These are phyloP conservation scores for Eucidaris tribuloides DNA, from an alignment of 35 echinoderm and acorn worm species.

Conservation along the genomic window DNA sequence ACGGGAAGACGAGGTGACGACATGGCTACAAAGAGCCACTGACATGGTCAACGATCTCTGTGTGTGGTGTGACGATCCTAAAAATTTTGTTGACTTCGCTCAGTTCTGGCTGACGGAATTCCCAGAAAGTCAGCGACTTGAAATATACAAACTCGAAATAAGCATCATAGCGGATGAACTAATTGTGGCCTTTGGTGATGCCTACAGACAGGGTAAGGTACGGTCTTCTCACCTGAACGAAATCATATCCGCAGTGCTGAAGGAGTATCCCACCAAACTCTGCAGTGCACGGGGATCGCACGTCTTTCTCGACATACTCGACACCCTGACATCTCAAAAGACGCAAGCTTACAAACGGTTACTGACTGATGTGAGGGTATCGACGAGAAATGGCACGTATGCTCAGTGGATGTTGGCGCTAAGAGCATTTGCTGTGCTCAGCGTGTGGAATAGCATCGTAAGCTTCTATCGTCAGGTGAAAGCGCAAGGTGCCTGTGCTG, in stretches of 20 bases:
- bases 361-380: constrained; percentile 72
- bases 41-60: constrained; percentile 63
- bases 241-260: constrained; percentile 57
- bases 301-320: constrained; percentile 83
- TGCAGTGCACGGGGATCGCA: constrained; percentile 64
- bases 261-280: constrained; percentile 76
- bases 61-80: constrained; percentile 54
- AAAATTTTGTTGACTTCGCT: constrained; percentile 91
- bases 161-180: constrained; percentile 82
- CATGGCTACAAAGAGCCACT: constrained; percentile 70
- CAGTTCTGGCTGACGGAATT: constrained; percentile 91
- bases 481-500: not conserved
- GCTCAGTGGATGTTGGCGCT: constrained; percentile 81
- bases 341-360: constrained; percentile 74
- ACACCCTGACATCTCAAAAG: constrained; percentile 83
- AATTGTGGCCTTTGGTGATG: constrained; percentile 55
- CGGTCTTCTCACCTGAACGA: constrained; percentile 44
- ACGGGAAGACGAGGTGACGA: constrained; percentile 10
- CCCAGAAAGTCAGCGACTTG: constrained; percentile 64
- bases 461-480: constrained; percentile 72
- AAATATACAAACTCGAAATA: constrained; percentile 80
- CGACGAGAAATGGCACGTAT: constrained; percentile 67
- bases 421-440: constrained; percentile 78
- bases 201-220: constrained; percentile 49
- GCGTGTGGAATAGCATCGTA: constrained; percentile 77